phyloP scores from a whole-genome alignment of 2,113 vertebrate genomes.

The Cinclus mexicanus region DNA sequence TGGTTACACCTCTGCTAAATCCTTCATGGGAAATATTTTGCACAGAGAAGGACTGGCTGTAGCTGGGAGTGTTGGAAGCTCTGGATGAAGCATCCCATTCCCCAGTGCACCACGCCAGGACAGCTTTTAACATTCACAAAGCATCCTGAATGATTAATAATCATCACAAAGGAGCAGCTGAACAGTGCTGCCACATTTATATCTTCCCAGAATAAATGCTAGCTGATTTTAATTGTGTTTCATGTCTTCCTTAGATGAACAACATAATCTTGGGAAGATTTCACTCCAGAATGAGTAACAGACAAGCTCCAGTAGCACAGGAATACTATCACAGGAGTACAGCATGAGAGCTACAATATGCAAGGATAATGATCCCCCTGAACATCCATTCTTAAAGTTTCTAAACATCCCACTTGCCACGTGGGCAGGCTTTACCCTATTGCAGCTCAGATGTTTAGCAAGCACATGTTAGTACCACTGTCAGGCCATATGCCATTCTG shows the following conservation, averaged over 20 bases:
- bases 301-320: not conserved
- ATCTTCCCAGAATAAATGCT: slow-evolving; percentile 38
- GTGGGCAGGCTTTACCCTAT: not conserved
- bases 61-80: not conserved
- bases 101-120: not conserved
- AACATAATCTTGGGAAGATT: slow-evolving; percentile 8
- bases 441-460: not conserved
- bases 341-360: not conserved
- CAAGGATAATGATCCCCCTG: not conserved
- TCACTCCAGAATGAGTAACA: not conserved
- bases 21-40: not conserved
- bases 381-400: not conserved
- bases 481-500: not conserved
- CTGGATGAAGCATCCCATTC: not conserved
- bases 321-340: not conserved
- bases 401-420: not conserved
- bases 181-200: slow-evolving; percentile 30
- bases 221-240: slow-evolving; percentile 36
- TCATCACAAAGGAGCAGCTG: slow-evolving; percentile 52
- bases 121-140: slow-evolving; percentile 31
- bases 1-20: not conserved
- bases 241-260: not conserved
- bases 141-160: slow-evolving; percentile 29
- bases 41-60: not conserved
- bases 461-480: not conserved